Conservation (phyloP, 2,888 invertebrate genomes). For the Machimus rusticus region DNA sequence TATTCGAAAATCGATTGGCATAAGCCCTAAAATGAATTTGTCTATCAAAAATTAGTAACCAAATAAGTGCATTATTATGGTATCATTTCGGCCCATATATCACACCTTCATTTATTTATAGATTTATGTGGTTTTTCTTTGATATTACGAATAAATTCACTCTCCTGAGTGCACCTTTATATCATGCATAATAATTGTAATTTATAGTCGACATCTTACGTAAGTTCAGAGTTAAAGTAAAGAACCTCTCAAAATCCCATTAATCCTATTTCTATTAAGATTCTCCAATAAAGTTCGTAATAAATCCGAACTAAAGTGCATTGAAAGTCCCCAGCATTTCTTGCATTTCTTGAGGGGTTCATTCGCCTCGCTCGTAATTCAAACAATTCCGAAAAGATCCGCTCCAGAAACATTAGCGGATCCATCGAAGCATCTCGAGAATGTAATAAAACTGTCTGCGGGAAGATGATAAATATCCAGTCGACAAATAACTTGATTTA, state of each 20-base stretch:
- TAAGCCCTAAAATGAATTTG: too few species aligned
- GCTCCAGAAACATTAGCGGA: neutral
- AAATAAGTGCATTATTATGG: too few species aligned
- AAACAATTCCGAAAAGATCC: neutral
- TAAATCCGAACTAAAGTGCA: neutral
- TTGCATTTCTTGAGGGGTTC: neutral
- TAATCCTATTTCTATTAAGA: neutral
- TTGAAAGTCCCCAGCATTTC: neutral
- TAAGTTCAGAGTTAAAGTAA: neutral
- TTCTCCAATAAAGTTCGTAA: neutral
- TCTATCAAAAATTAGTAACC: too few species aligned
- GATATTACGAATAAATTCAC: too few species aligned
- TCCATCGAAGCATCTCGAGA: neutral
- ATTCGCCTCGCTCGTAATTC: neutral
- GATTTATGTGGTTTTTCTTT: too few species aligned
- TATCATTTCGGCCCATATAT: too few species aligned
- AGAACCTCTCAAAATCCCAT: neutral
- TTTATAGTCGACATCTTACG: neutral
- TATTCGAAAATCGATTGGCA: too few species aligned
- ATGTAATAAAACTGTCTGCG: neutral
- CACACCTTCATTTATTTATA: too few species aligned
- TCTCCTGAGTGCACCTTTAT: too few species aligned
- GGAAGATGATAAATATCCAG: neutral
- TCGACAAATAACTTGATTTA: neutral
- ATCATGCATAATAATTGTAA: neutral